Base-by-base conservation (phyloP, 2,888 invertebrate species). In the Polydrusus cervinus region DNA sequence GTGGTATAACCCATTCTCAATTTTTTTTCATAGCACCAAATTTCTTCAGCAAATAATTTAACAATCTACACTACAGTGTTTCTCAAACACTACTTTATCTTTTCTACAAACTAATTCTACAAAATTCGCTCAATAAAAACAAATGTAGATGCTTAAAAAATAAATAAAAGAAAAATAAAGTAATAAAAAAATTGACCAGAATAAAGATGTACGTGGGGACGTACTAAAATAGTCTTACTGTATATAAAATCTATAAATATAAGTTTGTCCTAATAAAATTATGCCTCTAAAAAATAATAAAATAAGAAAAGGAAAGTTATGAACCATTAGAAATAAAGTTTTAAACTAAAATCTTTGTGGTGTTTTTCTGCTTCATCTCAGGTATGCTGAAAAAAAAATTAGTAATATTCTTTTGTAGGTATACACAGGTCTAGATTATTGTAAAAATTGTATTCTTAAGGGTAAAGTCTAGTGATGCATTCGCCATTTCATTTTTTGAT, bases 11-110 rank as follows among this genome's bases (percentile, higher is more conserved):
- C 2, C 40, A 60, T 38, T 16, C 11, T 60, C 20, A 30, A 14
- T 51, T 43, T 40, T n/a, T 55, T 30, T 43, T 57, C n/a, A 68
- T 68, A 68, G 68, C 68, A 68, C 68, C 68, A 68, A 43, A 43
- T 30, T 43, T 55, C n/a, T 68, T 68, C 68, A 68, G 68, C 68
- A 38, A 38, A 60, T 60, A 60, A 60, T 60, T 60, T 38, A 57
- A 38, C 10, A 34, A 11, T 20, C 51, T 51, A 20, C 51, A n/a
- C 30, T 57, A 38, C 14, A 40, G 57, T 40, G 57, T 60, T 60
- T 60, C 2, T 60, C 10, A 18, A 60, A 60, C 38, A 16, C 25
- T 8, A n/a, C 11, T 20, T 8, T 34, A 9, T 8, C 34, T 7
- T 34, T 34, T 34, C 34, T 34, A 53, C 38, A 18, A n/a, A 60